phyloP scores from a whole-genome alignment of 2,113 vertebrate species.

The Suricata suricatta region DNA sequence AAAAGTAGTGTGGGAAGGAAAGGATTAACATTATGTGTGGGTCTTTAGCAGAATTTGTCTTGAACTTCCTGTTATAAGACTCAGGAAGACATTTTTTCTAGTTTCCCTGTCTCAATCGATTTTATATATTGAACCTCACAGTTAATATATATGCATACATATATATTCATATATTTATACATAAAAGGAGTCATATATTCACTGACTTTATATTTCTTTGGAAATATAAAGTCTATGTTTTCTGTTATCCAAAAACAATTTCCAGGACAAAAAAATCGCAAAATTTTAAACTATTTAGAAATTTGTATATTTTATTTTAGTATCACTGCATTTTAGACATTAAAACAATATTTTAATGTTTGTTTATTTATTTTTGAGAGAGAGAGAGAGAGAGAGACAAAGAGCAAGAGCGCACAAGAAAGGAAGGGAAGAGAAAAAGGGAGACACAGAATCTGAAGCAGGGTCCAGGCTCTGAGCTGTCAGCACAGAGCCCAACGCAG shows the following conservation, averaged over 20 bases:
- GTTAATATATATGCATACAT: background rate
- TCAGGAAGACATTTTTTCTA: conserved; percentile 16
- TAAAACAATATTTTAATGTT: too few species aligned
- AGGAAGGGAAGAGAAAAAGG: too few species aligned
- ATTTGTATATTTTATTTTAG: background rate
- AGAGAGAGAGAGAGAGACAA: too few species aligned
- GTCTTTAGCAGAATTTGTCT: conserved; percentile 27
- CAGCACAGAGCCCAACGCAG: too few species aligned
- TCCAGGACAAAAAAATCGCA: background rate
- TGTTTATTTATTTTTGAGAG: too few species aligned
- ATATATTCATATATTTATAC: background rate
- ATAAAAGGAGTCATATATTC: background rate
- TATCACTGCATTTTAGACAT: background rate
- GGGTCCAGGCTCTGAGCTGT: too few species aligned
- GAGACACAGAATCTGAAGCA: too few species aligned
- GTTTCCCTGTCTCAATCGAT: background rate
- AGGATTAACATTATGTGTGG: background rate
- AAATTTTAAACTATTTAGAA: background rate
- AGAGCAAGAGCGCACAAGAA: too few species aligned
- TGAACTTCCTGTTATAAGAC: conserved; percentile 28
- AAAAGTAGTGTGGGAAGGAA: conserved; percentile 22
- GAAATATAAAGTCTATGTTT: background rate
- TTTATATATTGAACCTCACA: conserved; percentile 23
- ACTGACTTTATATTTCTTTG: background rate
- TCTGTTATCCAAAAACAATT: background rate